Percentiles rank a stretch among this genome's conserved stretches.
Conservation (phyloP, 2,797 vertebrate genomes). For the Xiphophorus birchmanni region DNA sequence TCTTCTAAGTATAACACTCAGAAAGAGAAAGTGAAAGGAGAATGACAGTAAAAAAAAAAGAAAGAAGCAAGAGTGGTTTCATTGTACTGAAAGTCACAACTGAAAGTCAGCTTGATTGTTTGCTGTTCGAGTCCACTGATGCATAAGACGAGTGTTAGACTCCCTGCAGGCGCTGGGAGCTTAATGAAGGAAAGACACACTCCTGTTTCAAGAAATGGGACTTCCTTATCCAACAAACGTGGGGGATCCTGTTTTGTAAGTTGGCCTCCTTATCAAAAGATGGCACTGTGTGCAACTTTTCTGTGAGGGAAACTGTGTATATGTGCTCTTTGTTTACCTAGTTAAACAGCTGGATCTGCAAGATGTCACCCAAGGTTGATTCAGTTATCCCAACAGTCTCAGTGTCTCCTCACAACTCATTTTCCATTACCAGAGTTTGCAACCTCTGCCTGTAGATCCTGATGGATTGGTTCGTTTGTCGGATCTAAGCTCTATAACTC, state of each 20-base stretch:
- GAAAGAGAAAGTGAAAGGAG: slow-evolving; percentile 26
- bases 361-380: slow-evolving; percentile 59
- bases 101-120: slow-evolving; percentile 79
- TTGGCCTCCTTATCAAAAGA: slow-evolving; percentile 65
- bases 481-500: slow-evolving; percentile 45
- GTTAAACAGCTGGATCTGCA: slow-evolving; percentile 54
- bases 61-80: slow-evolving; percentile 45
- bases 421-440: slow-evolving; percentile 30
- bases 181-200: slow-evolving; percentile 72
- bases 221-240: slow-evolving; percentile 52
- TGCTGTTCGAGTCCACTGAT: slow-evolving; percentile 68
- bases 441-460: slow-evolving; percentile 42
- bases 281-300: slow-evolving; percentile 54
- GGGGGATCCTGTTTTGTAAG: slow-evolving; percentile 30
- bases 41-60: slow-evolving; percentile 12
- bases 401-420: slow-evolving; percentile 43
- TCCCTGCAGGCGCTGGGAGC: slow-evolving; percentile 67
- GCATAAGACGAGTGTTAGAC: slow-evolving; percentile 68
- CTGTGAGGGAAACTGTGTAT: not conserved
- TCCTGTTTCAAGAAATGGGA: slow-evolving; percentile 53
- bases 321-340: slow-evolving; percentile 41
- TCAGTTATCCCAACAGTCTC: slow-evolving; percentile 56
- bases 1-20: slow-evolving; percentile 59
- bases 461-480: slow-evolving; percentile 51
- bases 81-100: slow-evolving; percentile 77